Evolutionary conservation across 1,140 invertebrate genomes (phyloP), one percentile per base, ranked within the genome.

Genomic region (Bombus vancouverensis): DNA sequence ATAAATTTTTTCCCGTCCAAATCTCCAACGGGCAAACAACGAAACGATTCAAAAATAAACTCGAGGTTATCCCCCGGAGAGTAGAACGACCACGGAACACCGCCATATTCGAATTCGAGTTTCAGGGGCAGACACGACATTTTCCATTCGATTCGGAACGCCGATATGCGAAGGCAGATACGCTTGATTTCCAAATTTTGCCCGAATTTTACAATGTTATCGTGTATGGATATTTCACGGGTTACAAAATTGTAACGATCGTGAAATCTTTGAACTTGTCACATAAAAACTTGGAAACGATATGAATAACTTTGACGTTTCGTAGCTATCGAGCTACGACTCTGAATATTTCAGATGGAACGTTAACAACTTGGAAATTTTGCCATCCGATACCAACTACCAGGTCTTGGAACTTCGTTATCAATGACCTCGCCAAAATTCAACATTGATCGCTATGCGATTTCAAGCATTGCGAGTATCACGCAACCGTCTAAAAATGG

Each of bases 31-130:
- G 66, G 22, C n/a, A 44, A 84, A 62, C 66, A 84, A 71, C 75
- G 66, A 59, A 34, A 10, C 74, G 47, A 84, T 79, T 62, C 39
- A 12, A 79, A 78, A 71, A 78, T 84, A 79, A 84, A 79, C 75
- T 62, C 39, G 34, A 47, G 59, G 62, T 34, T 79, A 79, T 79
- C 44, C 77, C 77, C 62, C 22, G 22, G 13, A 34, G 76, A 44
- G 39, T 59, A 25, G 74, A 57, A 59, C 53, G 6, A 18, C 9
- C 37, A 34, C 57, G 57, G 32, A 32, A 66, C 9, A 28, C 8
- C 28, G 12, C 32, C 32, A 22, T 73, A 53, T 42, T 25, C 18
- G 47, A 57, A 73, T 81, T 73, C 37, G 8, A 59, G n/a, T 62
- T 62, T 42, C 28, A 13, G 44, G 3, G 12, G 0, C n/a, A 15